Evolutionary conservation across 2,797 vertebrate species (phyloP).

Genomic region (Micrastur ruficollis): DNA sequence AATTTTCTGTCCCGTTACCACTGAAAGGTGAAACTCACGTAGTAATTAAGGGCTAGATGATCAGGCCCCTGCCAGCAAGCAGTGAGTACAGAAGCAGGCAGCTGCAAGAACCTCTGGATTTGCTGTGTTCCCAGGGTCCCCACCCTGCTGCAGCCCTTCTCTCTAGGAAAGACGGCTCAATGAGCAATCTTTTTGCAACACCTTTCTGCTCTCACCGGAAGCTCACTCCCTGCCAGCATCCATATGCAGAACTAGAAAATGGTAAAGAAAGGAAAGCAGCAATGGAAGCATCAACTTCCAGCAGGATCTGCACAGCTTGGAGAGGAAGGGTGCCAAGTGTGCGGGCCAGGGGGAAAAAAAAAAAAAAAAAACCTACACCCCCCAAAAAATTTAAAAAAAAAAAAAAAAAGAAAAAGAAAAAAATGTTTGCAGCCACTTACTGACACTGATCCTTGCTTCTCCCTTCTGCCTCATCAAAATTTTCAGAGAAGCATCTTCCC

Average conservation of each 20-base stretch:
- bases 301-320: background rate
- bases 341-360: background rate
- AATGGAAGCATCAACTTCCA: background rate
- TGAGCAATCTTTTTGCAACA: background rate
- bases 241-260: background rate
- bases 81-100: background rate
- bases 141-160: background rate
- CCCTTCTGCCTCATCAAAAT: background rate
- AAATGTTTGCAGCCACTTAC: background rate
- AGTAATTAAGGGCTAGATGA: background rate
- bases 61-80: background rate
- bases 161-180: background rate
- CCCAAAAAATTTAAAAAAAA: too few species aligned
- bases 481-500: background rate
- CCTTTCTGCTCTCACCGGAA: background rate
- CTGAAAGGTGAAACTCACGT: background rate
- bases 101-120: background rate
- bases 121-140: background rate
- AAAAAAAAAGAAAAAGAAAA: too few species aligned
- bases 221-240: background rate
- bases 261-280: background rate
- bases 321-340: background rate
- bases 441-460: background rate
- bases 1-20: background rate
- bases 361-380: too few species aligned